Evolutionary conservation across 1,140 invertebrate genomes (phyloP).

Genomic region (Apis laboriosa): DNA sequence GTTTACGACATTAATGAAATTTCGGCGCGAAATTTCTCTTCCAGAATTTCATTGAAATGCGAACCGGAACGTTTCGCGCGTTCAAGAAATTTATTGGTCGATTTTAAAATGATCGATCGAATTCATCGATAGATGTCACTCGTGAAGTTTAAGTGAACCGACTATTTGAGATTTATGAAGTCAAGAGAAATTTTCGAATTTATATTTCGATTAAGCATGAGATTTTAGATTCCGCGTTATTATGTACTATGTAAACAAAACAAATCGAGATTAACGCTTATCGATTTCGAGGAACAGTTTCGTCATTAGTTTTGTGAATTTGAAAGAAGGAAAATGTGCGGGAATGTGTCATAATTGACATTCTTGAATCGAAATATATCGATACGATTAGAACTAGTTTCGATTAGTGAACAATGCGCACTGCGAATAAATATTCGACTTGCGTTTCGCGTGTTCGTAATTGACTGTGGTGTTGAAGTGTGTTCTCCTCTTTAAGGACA

Average conservation of each 20-base stretch:
- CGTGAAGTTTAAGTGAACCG: too few relatives aligned
- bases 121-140: neutral
- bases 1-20: too few relatives aligned
- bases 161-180: too few relatives aligned
- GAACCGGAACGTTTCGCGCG: neutral
- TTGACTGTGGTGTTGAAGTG: constrained; percentile 46
- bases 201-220: neutral
- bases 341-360: constrained; percentile 16
- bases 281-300: neutral
- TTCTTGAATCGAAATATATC: neutral
- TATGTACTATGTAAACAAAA: neutral
- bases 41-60: neutral
- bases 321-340: neutral
- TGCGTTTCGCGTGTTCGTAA: constrained; percentile 36
- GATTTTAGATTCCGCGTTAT: too few relatives aligned
- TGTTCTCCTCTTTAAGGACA: constrained; percentile 35
- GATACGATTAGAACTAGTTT: neutral
- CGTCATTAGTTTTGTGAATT: neutral
- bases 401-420: constrained; percentile 39
- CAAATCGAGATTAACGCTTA: too few relatives aligned
- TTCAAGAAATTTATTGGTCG: neutral
- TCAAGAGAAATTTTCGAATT: neutral
- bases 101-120: neutral
- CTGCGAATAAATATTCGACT: constrained; percentile 23
- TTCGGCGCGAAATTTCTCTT: neutral